Percentiles rank a stretch among this genome's conserved stretches.
Conservation (phyloP, 2,888 invertebrate genomes). For the Clivina fossor region DNA sequence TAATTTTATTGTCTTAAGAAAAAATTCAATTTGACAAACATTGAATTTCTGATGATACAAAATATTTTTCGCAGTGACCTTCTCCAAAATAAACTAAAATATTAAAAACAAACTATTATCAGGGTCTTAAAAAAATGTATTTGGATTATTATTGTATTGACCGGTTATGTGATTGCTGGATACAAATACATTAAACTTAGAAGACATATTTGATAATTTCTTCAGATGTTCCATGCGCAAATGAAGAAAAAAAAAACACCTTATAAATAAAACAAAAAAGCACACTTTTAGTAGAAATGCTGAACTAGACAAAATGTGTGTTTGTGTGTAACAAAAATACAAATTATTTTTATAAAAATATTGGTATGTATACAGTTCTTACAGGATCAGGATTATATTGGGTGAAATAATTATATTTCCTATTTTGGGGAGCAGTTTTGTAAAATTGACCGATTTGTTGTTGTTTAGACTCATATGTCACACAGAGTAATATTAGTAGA, state of each 20-base stretch:
- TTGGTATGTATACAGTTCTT: conserved; percentile 33
- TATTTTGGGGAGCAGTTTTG: conserved; percentile 30
- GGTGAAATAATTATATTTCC: conserved; percentile 28
- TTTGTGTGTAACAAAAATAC: conserved; percentile 20
- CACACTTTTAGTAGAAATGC: conserved; percentile 18
- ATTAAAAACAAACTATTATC: conserved; percentile 28
- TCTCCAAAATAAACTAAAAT: conserved; percentile 27
- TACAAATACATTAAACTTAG: conserved; percentile 27
- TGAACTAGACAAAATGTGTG: conserved; percentile 21
- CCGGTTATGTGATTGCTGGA: conserved; percentile 23
- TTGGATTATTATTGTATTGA: conserved; percentile 31
- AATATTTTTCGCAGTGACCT: conserved; percentile 33
- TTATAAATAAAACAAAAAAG: conserved; percentile 17
- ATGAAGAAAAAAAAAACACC: conserved; percentile 23
- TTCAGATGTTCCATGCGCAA: conserved; percentile 25
- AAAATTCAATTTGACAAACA: conserved; percentile 22
- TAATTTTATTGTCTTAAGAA: conserved; percentile 13
- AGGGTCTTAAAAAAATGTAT: conserved; percentile 33
- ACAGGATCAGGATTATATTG: conserved; percentile 27
- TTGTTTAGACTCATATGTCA: no score
- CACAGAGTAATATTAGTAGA: no score
- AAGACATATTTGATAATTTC: conserved; percentile 25
- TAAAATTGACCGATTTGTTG: no score
- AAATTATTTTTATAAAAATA: conserved; percentile 22
- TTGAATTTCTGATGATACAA: conserved; percentile 32